A percentile compares a stretch with the other conserved stretches of the same genome.
These are phyloP conservation scores for Norana najaformis DNA, from an alignment of 2,888 invertebrate species.

Conservation along the genomic window DNA sequence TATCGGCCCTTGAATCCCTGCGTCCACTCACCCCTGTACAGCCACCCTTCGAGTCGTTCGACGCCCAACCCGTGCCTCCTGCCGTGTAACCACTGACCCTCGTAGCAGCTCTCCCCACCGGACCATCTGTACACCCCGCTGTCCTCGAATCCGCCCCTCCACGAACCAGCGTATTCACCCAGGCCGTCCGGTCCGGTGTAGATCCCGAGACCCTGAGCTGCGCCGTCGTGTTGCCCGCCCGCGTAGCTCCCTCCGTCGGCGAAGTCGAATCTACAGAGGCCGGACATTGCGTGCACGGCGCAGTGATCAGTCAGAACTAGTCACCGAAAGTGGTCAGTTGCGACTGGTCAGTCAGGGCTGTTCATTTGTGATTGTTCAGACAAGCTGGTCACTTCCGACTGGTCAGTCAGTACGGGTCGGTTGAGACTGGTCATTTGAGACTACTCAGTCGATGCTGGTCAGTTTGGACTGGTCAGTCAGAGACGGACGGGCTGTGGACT, in stretches of 20 bases:
- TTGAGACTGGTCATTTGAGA: too few relatives aligned
- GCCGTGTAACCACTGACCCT: slow-evolving; percentile 99
- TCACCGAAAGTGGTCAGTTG: too few relatives aligned
- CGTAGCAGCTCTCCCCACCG: slow-evolving; percentile 83
- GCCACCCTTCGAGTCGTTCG: slow-evolving; percentile 93
- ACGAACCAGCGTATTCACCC: slow-evolving; percentile 97
- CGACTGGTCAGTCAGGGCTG: too few relatives aligned
- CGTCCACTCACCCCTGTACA: slow-evolving; percentile 97
- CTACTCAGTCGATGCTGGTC: neutral
- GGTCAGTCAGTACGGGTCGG: too few relatives aligned
- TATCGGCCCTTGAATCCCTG: slow-evolving; percentile 98
- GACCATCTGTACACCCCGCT: slow-evolving; percentile 82
- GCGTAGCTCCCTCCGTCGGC: slow-evolving; percentile 7
- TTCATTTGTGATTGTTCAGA: too few relatives aligned
- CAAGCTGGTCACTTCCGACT: too few relatives aligned
- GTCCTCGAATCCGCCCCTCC: slow-evolving; percentile 99
- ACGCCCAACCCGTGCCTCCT: slow-evolving; percentile 96
- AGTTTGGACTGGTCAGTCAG: neutral
- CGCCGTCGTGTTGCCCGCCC: neutral
- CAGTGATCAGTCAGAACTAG: too few relatives aligned
- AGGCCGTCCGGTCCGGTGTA: neutral
- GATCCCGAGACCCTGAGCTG: neutral
- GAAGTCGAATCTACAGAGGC: neutral
- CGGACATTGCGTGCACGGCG: neutral
- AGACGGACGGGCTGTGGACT: too few relatives aligned